phyloP scores from a whole-genome alignment of 1,140 invertebrate species.

The Habropoda laboriosa region DNA sequence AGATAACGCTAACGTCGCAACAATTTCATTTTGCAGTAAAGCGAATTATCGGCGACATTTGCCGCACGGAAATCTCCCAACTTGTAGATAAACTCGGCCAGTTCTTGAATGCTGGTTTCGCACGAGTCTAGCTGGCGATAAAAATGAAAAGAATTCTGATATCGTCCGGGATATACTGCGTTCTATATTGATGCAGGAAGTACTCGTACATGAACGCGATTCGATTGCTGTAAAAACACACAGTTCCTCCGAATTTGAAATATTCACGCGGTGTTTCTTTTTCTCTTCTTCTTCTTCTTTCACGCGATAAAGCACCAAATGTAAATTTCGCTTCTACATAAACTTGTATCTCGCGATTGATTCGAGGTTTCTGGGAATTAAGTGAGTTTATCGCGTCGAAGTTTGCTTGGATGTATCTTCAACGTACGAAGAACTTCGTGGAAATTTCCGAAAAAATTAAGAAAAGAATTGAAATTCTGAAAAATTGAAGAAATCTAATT shows the following conservation, averaged over 20 bases:
- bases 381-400: not conserved
- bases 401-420: too few species aligned
- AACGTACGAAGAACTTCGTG: too few species aligned
- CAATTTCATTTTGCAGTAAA: not conserved
- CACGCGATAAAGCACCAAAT: not conserved
- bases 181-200: not conserved
- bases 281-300: too few species aligned
- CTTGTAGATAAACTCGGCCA: conserved; percentile 7
- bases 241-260: not conserved
- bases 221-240: not conserved
- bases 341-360: not conserved
- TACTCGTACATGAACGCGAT: not conserved
- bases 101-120: not conserved
- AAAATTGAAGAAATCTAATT: too few species aligned
- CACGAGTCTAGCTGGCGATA: not conserved
- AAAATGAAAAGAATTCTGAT: not conserved
- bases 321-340: not conserved
- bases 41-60: not conserved
- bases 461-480: not conserved
- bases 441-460: too few species aligned
- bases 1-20: not conserved
- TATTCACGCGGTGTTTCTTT: not conserved
- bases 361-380: not conserved
- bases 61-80: conserved; percentile 1
- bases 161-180: too few species aligned